Base-by-base conservation (phyloP, 2,113 vertebrate species). In the Reinhardtius hippoglossoides region DNA sequence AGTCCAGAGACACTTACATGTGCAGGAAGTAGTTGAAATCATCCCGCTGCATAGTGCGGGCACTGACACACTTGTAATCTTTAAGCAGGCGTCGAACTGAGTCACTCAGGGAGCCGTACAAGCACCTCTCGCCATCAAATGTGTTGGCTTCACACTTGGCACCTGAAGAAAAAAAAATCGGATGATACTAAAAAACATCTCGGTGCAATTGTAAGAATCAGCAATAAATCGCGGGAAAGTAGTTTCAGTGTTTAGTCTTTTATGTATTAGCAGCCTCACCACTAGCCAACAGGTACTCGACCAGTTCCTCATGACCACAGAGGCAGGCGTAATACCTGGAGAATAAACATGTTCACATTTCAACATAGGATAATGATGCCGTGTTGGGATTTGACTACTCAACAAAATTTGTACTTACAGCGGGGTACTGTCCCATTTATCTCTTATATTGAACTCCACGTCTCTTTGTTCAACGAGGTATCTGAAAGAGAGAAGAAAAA, bases 351-450 rank as follows among this genome's bases (percentile, higher is more conserved):
- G 20, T 15, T 13, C 27, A 68, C 9, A 46, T 60, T 54, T 72
- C 8, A 69, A 50, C 20, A 55, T 14, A 20, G 0, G 4, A 48
- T 44, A 16, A 44, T 20, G 9, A 65, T 23, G 2, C 0, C 1
- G 7, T 46, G 4, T 58, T n/a, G 1, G 7, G 20, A 20, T n/a
- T 6, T 10, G 27, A 50, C 7, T 0, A 9, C 0, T 15, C 68
- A 3, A 5, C n/a, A 20, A 9, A 3, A 10, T 2, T 24, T 56
- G 54, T 23, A 96, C 98, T 97, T 94, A 99, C 98, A 99, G 87
- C 0, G 98, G 98, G 42, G 97, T 98, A 89, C 97, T 98, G 94
- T 99, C 97, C 97, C 98, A 99, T 78, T 97, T 97, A 88, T 99
- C 98, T 84, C 96, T 95, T 54, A 99, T 95, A 87, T 99, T 99